These are phyloP conservation scores for Limanda limanda DNA, from an alignment of 2,113 vertebrate genomes.

Conservation along the genomic window DNA sequence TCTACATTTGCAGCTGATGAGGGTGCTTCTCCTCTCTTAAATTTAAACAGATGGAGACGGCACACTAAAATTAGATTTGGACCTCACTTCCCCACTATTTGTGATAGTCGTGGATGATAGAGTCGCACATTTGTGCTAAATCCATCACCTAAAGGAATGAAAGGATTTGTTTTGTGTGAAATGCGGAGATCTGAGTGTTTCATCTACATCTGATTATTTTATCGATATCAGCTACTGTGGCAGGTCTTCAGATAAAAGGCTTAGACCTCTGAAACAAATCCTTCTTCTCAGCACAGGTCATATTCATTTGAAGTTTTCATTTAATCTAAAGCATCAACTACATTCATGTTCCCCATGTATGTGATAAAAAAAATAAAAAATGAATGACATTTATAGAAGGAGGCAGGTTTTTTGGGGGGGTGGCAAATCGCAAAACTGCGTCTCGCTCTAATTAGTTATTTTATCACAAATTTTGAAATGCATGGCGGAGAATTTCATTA, in stretches of 20 bases:
- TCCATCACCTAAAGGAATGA: slow-evolving; percentile 54
- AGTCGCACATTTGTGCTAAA: slow-evolving; percentile 51
- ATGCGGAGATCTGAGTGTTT: slow-evolving; percentile 63
- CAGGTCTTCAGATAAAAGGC: slow-evolving; percentile 63
- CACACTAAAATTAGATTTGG: slow-evolving; percentile 62
- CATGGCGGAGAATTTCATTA: slow-evolving; percentile 59
- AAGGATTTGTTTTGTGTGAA: slow-evolving; percentile 28
- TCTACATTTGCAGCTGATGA: slow-evolving; percentile 77
- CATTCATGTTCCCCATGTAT: slow-evolving; percentile 44
- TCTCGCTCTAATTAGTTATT: slow-evolving; percentile 64
- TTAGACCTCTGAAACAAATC: slow-evolving; percentile 55
- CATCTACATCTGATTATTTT: slow-evolving; percentile 67
- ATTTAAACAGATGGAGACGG: slow-evolving; percentile 58
- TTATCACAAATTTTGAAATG: slow-evolving; percentile 67
- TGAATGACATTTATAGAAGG: slow-evolving; percentile 47
- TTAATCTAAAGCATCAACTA: slow-evolving; percentile 34
- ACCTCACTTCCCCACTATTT: slow-evolving; percentile 30
- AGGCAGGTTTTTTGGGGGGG: slow-evolving; percentile 7
- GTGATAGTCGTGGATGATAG: slow-evolving; percentile 37
- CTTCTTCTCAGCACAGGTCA: slow-evolving; percentile 51
- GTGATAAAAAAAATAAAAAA: slow-evolving; percentile 43
- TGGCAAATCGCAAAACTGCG: slow-evolving; percentile 56
- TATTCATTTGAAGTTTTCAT: slow-evolving; percentile 51
- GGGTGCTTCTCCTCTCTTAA: slow-evolving; percentile 49
- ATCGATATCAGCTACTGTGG: slow-evolving; percentile 55